Conservation (phyloP, 2,888 invertebrate species). For the Lottia scabra region DNA sequence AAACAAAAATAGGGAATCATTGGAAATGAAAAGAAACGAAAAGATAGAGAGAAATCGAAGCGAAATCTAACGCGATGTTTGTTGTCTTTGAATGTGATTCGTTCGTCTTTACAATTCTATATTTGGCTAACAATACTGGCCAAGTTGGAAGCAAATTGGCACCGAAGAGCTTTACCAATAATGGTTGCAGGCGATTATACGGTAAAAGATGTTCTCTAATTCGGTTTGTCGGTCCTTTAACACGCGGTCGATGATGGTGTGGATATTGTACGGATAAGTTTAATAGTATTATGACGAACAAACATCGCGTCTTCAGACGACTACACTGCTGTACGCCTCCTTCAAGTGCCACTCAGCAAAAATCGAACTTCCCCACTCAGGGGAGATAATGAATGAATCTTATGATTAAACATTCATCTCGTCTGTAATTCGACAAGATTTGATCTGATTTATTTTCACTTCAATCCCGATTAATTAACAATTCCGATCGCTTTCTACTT, state of each 20-base stretch:
- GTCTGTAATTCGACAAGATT: not conserved
- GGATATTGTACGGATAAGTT: not conserved
- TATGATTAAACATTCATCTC: not conserved
- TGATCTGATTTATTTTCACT: not conserved
- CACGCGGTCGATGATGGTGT: not conserved
- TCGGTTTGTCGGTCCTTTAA: conserved; percentile 19
- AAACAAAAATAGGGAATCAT: conserved; percentile 18
- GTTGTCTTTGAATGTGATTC: conserved; percentile 16
- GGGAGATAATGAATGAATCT: not conserved
- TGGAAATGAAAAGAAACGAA: conserved; percentile 7
- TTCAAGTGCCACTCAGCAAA: not conserved
- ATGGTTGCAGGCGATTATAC: conserved; percentile 13
- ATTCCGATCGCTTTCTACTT: too few species aligned
- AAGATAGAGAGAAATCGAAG: conserved; percentile 20
- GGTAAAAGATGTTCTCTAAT: conserved; percentile 19
- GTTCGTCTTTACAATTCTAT: conserved; percentile 17
- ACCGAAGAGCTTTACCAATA: conserved; percentile 10
- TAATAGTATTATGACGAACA: not conserved
- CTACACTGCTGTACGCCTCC: not conserved
- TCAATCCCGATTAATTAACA: not conserved
- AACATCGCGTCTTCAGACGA: not conserved
- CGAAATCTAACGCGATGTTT: conserved; percentile 15
- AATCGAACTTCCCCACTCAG: not conserved
- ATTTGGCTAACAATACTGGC: conserved; percentile 17
- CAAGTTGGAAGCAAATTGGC: conserved; percentile 19